Base-by-base conservation (phyloP, 2,113 vertebrate species). In the Varanus salvator region DNA sequence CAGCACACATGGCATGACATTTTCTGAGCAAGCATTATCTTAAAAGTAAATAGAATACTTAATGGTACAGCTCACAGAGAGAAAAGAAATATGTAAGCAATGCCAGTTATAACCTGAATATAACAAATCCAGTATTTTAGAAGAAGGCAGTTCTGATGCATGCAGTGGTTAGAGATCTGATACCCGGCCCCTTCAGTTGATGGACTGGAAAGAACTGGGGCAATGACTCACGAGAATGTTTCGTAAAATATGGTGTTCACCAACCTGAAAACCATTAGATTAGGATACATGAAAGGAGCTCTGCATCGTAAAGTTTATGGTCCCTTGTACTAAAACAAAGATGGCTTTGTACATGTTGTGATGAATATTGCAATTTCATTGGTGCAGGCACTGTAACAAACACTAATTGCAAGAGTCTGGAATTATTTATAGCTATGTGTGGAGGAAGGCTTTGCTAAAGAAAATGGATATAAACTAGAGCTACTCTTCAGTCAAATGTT, bases 301-400 rank as follows among this genome's bases (percentile, higher is more conserved):
- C 82, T 87, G 6, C 88, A 95, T 94, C 93, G 88, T 80, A 54
- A 84, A 90, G 23, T 72, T 69, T 76, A 3, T 88, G 23, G 31
- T 68, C 17, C 76, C 34, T 69, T 87, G 27, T 83, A 80, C 74
- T 89, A 81, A 89, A 93, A 86, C 50, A 92, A 38, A 50, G 83
- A 90, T 85, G 69, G 77, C 82, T 92, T 87, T 88, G 80, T 91
- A 87, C 50, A 93, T 89, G 87, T 78, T 71, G n/a, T 89, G 94
- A 93, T 90, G 64, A 82, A 92, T 90, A 90, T 64, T 90, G 92
- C 89, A 93, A 60, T 94, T 91, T 94, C 94, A 88, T 60, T 90
- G 91, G 91, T 92, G 92, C 4, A 27, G 14, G 0, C 69, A 82
- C 34, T 89, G 3, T 90, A 92, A 89, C 91, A 81, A 94, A 77